Percentiles rank a stretch among this genome's conserved stretches.
These are phyloP conservation scores for Hyles euphorbiae DNA, from an alignment of 1,140 invertebrate genomes.

Conservation along the genomic window DNA sequence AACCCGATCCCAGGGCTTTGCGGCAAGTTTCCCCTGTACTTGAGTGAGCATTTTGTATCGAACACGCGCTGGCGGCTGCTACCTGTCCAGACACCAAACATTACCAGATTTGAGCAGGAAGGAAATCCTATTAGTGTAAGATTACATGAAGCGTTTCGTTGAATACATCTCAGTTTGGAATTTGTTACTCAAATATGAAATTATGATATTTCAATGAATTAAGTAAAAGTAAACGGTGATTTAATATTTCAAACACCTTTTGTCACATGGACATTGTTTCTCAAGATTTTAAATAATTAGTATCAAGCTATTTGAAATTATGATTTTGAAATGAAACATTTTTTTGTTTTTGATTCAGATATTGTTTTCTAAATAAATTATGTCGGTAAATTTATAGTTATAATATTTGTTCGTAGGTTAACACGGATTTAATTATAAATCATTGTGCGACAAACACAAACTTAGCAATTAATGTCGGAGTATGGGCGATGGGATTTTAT, in stretches of 20 bases:
- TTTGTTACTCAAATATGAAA: too few species aligned
- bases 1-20: constrained; percentile 56
- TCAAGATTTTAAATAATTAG: too few species aligned
- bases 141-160: neutral
- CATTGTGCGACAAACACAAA: constrained; percentile 65
- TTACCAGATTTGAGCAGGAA: constrained; percentile 60
- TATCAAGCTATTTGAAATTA: too few species aligned
- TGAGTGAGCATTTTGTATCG: constrained; percentile 57
- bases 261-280: too few species aligned
- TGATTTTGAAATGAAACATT: too few species aligned
- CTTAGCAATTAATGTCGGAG: constrained; percentile 47
- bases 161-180: too few species aligned
- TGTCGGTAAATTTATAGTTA: neutral
- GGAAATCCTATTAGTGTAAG: constrained; percentile 45
- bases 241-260: too few species aligned
- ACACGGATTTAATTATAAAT: constrained; percentile 59
- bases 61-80: constrained; percentile 62
- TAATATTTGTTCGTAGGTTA: constrained; percentile 45
- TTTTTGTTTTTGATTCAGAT: too few species aligned
- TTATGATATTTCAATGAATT: too few species aligned
- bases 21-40: constrained; percentile 50
- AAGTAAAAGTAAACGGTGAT: too few species aligned
- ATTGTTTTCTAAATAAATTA: too few species aligned
- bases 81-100: constrained; percentile 40
- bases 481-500: constrained; percentile 55